Percentiles rank a stretch among this genome's conserved stretches.
Conservation (phyloP, 1,140 invertebrate genomes). For the Eubasilissa regina region DNA sequence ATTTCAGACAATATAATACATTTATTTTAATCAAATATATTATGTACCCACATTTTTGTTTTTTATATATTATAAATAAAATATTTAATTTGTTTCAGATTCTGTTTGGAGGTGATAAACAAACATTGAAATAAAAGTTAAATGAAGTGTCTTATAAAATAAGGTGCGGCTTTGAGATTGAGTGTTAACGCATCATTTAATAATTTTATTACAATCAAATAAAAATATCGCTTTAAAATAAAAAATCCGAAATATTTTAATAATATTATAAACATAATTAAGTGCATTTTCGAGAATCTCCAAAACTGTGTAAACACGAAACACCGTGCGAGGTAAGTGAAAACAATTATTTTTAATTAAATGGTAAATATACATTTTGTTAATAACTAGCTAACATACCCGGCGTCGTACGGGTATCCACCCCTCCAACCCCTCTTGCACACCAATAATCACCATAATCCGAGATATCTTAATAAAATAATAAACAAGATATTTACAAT, state of each 20-base stretch:
- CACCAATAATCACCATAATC: too few species aligned
- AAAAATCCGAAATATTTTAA: not conserved
- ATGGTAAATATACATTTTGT: too few species aligned
- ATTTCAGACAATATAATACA: too few species aligned
- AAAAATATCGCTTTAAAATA: not conserved
- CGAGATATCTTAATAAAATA: too few species aligned
- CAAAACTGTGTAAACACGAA: conserved; percentile 29
- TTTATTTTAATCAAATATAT: too few species aligned
- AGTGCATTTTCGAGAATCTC: conserved; percentile 2
- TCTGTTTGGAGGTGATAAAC: not conserved
- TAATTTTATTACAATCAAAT: not conserved
- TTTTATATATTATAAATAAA: not conserved
- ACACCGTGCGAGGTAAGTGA: conserved; percentile 15
- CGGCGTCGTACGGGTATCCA: too few species aligned
- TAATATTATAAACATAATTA: not conserved
- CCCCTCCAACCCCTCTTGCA: too few species aligned
- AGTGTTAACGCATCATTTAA: not conserved
- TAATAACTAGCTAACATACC: too few species aligned
- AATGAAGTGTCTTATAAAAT: conserved; percentile 4
- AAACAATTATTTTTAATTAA: not conserved
- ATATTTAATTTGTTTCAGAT: conserved; percentile 14
- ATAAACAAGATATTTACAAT: too few species aligned
- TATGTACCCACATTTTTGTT: too few species aligned
- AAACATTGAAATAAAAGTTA: not conserved
- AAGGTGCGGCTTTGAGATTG: not conserved